Base-by-base conservation (phyloP, 2,797 vertebrate species). In the Sarcophilus harrisii region DNA sequence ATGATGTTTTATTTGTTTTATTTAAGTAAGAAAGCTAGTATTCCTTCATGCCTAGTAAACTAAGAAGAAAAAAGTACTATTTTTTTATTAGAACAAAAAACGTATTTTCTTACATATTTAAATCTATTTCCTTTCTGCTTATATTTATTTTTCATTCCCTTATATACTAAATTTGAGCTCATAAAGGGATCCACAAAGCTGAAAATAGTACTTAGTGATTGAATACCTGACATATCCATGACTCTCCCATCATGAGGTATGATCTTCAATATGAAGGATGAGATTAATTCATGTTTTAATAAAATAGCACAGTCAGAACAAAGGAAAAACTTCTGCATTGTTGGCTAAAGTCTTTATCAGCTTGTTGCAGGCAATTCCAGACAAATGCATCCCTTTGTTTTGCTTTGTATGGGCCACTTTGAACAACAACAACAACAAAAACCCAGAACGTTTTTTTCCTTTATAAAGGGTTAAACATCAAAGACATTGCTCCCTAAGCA, bases 121-220 rank as follows among this genome's bases (percentile, higher is more conserved):
- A 97, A 96, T 98, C 97, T 94, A 95, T 97, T 97, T 98, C 97
- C 96, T 96, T 97, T 98, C 97, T n/a, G 0, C 93, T 94, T 90
- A 90, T 92, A 94, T 96, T 98, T 98, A 97, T 98, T 97, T 98
- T 95, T 97, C 96, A 93, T 97, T 98, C 93, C 95, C 94, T 95
- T 97, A 93, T 97, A 92, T 97, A 94, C 96, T 95, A 92, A 28
- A 87, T 55, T 97, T 96, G 96, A 97, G 92, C 66, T 97, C 97
- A 18, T 93, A 95, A 93, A 94, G 97, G 97, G 95, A 95, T 90
- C 93, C 91, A 66, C 30, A 16, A 94, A 45, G 91, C 93, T 96
- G 96, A 96, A 95, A 97, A 95, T 95, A 95, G 16, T 93, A 52
- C 92, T 97, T 97, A 93, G 90, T 97, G 93, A 95, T 96, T 89